A percentile compares a stretch with the other conserved stretches of the same genome.
These are phyloP conservation scores for Sipha maydis DNA, from an alignment of 2,888 invertebrate genomes.

Conservation along the genomic window DNA sequence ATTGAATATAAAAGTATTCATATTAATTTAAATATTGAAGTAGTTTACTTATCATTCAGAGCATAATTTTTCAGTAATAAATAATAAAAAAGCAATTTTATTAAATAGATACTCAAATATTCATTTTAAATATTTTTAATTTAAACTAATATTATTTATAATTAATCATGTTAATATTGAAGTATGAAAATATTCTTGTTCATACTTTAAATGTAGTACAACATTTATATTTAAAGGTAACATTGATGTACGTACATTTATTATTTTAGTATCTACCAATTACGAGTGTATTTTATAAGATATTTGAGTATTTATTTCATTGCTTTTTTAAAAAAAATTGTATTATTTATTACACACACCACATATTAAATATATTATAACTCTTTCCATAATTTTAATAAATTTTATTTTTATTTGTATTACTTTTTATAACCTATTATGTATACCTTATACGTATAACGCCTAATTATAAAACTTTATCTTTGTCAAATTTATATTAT, in stretches of 20 bases:
- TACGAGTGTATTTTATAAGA: background rate
- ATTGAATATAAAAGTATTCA: background rate
- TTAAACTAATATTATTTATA: background rate
- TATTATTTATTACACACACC: background rate
- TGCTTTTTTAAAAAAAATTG: background rate
- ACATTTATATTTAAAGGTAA: background rate
- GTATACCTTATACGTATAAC: constrained; percentile 20
- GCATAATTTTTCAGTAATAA: background rate
- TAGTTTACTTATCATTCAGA: background rate
- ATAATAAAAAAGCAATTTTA: background rate
- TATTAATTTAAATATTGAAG: background rate
- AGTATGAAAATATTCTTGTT: background rate
- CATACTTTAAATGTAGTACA: background rate
- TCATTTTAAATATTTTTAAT: background rate
- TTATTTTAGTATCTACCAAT: background rate
- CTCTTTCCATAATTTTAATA: background rate
- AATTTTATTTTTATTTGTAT: constrained; percentile 16
- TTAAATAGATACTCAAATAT: background rate
- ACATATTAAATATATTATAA: background rate
- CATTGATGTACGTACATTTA: background rate
- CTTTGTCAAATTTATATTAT: background rate
- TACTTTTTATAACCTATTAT: constrained; percentile 1
- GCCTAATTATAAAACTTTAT: constrained; percentile 24
- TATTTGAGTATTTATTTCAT: constrained; percentile 32
- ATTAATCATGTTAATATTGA: background rate